Conservation (phyloP, 2,888 invertebrate species). For the Odontothrips loti region DNA sequence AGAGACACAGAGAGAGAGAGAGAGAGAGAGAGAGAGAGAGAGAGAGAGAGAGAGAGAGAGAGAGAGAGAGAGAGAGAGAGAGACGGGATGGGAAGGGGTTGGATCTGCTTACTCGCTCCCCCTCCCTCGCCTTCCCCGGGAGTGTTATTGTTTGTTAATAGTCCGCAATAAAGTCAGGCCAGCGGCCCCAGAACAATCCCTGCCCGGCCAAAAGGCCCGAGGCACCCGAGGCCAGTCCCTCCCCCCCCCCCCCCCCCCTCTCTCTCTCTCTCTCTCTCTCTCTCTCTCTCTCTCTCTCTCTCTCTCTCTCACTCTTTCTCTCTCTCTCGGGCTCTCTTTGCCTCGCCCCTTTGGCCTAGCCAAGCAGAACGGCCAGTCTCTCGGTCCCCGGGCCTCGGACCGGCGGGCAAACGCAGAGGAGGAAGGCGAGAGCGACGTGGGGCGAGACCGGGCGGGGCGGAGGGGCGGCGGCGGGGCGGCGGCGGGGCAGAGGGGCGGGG, state of each 20-base stretch:
- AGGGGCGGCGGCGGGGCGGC: no score
- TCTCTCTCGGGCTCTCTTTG: no score
- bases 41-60: not conserved
- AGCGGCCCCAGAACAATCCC: not conserved
- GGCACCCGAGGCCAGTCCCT: not conserved
- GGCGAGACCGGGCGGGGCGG: not conserved
- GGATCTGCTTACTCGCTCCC: not conserved
- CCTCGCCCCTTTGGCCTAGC: not conserved
- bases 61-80: not conserved
- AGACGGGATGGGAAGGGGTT: not conserved
- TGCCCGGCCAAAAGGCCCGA: not conserved
- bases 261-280: no score
- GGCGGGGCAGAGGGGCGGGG: not conserved
- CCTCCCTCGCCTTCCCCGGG: not conserved
- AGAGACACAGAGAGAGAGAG: not conserved
- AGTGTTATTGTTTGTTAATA: slow-evolving; percentile 25
- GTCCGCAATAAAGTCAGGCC: slow-evolving; percentile 20
- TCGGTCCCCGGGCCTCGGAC: not conserved
- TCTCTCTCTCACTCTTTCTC: no score
- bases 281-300: no score
- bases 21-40: not conserved
- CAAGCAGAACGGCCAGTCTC: not conserved
- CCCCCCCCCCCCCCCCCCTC: no score
- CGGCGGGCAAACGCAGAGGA: no score
- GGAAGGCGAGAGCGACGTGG: no score